Conservation (phyloP, 2,888 invertebrate genomes). For the Drosophila picticornis region DNA sequence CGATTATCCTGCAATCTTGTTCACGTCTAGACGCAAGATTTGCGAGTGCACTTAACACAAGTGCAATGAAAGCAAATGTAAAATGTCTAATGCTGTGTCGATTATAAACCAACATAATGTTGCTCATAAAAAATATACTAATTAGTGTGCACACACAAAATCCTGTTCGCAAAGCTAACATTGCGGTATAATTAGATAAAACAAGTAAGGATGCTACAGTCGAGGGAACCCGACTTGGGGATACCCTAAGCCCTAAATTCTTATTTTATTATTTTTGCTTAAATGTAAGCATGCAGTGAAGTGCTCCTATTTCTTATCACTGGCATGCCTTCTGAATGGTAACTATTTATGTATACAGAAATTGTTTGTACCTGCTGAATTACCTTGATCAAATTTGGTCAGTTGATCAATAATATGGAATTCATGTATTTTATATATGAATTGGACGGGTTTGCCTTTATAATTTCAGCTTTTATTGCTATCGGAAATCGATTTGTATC, state of each 20-base stretch:
- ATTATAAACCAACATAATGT: background rate
- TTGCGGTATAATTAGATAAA: background rate
- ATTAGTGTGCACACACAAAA: background rate
- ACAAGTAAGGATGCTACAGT: background rate
- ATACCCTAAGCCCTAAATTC: background rate
- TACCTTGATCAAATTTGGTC: background rate
- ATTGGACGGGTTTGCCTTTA: background rate
- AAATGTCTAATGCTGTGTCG: constrained; percentile 6
- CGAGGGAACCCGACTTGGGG: background rate
- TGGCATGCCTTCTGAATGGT: background rate
- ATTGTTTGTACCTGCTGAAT: background rate
- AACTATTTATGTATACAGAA: background rate
- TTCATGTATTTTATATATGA: background rate
- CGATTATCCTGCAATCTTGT: constrained; percentile 5
- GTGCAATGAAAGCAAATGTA: constrained; percentile 2
- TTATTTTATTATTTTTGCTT: background rate
- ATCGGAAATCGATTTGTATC: background rate
- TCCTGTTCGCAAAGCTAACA: background rate
- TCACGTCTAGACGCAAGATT: constrained; percentile 52
- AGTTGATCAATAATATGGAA: background rate
- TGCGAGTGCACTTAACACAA: constrained; percentile 41
- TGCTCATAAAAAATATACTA: background rate
- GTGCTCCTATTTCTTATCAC: background rate
- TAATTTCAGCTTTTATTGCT: background rate
- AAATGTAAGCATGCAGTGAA: background rate